Evolutionary conservation across 2,797 vertebrate species (phyloP).

Genomic region (Anabas testudineus): DNA sequence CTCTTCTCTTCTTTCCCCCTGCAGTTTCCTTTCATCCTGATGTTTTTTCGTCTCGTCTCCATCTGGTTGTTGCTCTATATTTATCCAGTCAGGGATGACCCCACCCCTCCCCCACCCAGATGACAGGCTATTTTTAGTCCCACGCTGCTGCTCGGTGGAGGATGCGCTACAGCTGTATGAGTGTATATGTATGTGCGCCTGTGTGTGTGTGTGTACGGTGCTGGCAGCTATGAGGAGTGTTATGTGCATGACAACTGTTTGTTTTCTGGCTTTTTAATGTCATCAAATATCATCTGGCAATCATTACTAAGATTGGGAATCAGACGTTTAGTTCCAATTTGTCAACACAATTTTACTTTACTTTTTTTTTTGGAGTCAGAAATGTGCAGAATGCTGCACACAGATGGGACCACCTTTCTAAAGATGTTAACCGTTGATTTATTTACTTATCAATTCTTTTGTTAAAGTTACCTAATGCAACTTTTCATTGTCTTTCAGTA

Average conservation of each 20-base stretch:
- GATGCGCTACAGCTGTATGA: constrained; percentile 33
- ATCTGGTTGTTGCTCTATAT: constrained; percentile 76
- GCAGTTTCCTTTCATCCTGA: constrained; percentile 52
- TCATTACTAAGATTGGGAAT: not conserved
- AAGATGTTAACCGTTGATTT: not conserved
- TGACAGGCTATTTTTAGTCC: constrained; percentile 79
- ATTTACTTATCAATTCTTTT: not conserved
- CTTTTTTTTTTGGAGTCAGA: too few species aligned
- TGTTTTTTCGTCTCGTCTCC: constrained; percentile 58
- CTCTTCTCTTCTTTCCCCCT: constrained; percentile 21
- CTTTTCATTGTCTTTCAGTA: too few species aligned
- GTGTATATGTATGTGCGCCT: constrained; percentile 1
- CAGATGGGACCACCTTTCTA: not conserved
- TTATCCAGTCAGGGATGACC: constrained; percentile 77
- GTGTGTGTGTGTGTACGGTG: constrained; percentile 11
- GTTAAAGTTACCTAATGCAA: too few species aligned
- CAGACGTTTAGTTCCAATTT: not conserved
- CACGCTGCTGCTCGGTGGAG: constrained; percentile 35
- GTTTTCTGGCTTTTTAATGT: not conserved
- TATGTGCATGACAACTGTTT: too few species aligned
- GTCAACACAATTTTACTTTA: not conserved
- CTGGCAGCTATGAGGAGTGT: not conserved
- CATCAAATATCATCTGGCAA: not conserved
- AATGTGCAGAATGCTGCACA: too few species aligned
- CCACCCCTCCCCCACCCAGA: constrained; percentile 56